A percentile compares a stretch with the other conserved stretches of the same genome.
Evolutionary conservation across 2,797 vertebrate species (phyloP).

Genomic region (Artibeus jamaicensis): DNA sequence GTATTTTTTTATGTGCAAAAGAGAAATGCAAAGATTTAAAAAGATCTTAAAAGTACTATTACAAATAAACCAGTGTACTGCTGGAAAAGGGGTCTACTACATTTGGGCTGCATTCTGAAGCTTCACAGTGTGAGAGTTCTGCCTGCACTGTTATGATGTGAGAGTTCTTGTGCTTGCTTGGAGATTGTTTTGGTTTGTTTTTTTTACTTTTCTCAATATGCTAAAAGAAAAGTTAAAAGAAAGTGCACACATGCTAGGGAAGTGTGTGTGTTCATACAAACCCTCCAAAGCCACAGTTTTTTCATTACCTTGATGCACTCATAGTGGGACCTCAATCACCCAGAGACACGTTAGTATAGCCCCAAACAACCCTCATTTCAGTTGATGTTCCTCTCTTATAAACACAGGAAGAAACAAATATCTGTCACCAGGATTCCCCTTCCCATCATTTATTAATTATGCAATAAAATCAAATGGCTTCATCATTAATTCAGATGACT

Average conservation of each 20-base stretch:
- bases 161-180: not conserved
- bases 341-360: not conserved
- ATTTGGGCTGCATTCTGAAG: constrained; percentile 32
- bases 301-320: constrained; percentile 82
- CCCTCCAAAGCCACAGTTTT: constrained; percentile 75
- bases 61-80: not conserved
- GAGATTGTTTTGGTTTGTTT: not conserved
- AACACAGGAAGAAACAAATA: constrained; percentile 8
- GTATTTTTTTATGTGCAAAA: not conserved
- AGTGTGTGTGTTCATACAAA: not conserved
- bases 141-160: not conserved
- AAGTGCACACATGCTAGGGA: not conserved
- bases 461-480: not conserved
- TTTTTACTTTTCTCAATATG: accelerated
- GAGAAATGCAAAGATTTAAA: not conserved
- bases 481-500: constrained; percentile 48
- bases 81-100: not conserved
- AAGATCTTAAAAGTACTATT: not conserved
- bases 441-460: constrained; percentile 44
- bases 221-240: constrained; percentile 28
- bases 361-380: not conserved
- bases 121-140: not conserved
- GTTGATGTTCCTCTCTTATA: not conserved
- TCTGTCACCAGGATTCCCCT: not conserved
- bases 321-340: not conserved